phyloP scores from a whole-genome alignment of 2,113 vertebrate species.

The Cebus imitator region DNA sequence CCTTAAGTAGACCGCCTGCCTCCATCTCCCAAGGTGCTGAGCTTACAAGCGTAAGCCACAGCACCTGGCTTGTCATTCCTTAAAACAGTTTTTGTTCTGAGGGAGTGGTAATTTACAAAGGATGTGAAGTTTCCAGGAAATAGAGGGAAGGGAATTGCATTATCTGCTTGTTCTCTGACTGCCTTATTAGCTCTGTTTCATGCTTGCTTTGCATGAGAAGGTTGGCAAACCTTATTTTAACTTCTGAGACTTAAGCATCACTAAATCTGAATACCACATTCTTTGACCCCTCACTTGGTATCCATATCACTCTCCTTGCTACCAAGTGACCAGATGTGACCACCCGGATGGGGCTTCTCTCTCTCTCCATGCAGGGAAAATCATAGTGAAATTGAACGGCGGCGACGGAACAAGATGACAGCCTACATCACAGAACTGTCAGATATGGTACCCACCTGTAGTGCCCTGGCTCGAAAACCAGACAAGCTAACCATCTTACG shows the following conservation, averaged over 20 bases:
- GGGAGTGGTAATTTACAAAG: neutral
- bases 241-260: conserved; percentile 14
- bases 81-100: conserved; percentile 36
- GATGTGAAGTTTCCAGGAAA: neutral
- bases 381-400: conserved; percentile 89
- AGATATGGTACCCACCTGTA: conserved; percentile 99
- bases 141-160: neutral
- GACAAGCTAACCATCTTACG: conserved; percentile 98
- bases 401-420: conserved; percentile 90
- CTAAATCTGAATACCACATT: conserved; percentile 35
- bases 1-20: too few species aligned
- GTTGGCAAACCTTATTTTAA: conserved; percentile 50
- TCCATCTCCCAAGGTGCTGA: too few species aligned
- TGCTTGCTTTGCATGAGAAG: conserved; percentile 81
- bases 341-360: neutral
- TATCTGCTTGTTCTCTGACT: conserved; percentile 25
- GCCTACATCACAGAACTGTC: conserved; percentile 92
- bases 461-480: conserved; percentile 95
- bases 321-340: neutral
- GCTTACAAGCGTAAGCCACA: too few species aligned
- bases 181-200: conserved; percentile 40
- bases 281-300: conserved; percentile 28
- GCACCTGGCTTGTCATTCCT: neutral
- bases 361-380: conserved; percentile 84
- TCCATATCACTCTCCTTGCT: conserved; percentile 33